A percentile compares a stretch with the other conserved stretches of the same genome.
Conservation (phyloP, 1,140 invertebrate genomes). For the Papilio aristodemus region DNA sequence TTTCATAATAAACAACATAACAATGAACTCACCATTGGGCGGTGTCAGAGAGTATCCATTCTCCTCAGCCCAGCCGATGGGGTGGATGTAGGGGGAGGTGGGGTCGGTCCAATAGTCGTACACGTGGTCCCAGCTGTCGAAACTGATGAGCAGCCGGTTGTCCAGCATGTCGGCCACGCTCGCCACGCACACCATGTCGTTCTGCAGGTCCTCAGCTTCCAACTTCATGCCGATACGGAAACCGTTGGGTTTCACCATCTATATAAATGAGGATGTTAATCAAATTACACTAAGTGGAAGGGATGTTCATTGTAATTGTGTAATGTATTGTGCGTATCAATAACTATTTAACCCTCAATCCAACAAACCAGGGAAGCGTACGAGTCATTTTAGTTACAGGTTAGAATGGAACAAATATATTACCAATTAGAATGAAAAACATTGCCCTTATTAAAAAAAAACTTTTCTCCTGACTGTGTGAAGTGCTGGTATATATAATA, state of each 20-base stretch:
- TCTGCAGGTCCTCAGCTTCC: conserved; percentile 96
- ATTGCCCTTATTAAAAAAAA: no score
- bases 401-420: no score
- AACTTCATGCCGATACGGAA: conserved; percentile 95
- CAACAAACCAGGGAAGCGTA: no score
- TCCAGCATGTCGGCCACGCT: conserved; percentile 92
- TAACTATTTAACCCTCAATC: no score
- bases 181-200: conserved; percentile 93
- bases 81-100: conserved; percentile 95
- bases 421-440: no score
- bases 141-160: conserved; percentile 93
- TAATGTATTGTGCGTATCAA: no score
- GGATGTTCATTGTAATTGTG: no score
- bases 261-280: conserved; percentile 43
- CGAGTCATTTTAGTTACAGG: no score
- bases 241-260: conserved; percentile 86
- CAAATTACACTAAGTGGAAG: conserved; percentile 17
- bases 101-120: conserved; percentile 97
- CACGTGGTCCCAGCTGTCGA: conserved; percentile 96
- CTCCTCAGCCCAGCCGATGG: conserved; percentile 94
- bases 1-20: no score
- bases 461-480: no score
- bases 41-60: conserved; percentile 90
- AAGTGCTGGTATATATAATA: no score
- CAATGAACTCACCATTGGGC: conserved; percentile 87